These are phyloP conservation scores for Lithobates sylvaticus DNA, from an alignment of 2,797 vertebrate genomes.

Conservation along the genomic window DNA sequence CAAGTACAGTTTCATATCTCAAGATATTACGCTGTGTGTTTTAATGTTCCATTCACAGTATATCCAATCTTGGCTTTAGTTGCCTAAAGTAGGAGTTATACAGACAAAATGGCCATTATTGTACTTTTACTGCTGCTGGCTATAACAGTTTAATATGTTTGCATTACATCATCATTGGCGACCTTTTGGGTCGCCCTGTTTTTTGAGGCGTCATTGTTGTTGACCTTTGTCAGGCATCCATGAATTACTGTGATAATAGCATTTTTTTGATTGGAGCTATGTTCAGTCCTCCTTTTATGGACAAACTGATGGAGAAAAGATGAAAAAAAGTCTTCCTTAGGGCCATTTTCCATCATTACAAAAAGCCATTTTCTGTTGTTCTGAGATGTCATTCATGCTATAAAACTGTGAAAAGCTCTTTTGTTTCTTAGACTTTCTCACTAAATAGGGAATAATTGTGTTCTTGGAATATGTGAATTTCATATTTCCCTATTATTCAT, in stretches of 20 bases:
- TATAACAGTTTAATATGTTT: not conserved
- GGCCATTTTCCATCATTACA: slow-evolving; percentile 27
- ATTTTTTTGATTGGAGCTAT: not conserved
- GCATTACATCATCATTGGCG: slow-evolving; percentile 5
- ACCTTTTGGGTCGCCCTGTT: not conserved
- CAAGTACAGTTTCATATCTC: not conserved
- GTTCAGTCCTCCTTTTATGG: slow-evolving; percentile 2
- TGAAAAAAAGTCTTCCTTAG: slow-evolving; percentile 19
- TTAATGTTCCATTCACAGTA: slow-evolving; percentile 4
- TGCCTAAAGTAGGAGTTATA: not conserved
- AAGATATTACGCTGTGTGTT: slow-evolving; percentile 16
- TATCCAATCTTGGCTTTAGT: slow-evolving; percentile 32
- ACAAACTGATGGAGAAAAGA: not conserved
- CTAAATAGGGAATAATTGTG: slow-evolving; percentile 23
- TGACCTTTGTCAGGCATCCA: slow-evolving; percentile 19
- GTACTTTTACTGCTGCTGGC: not conserved
- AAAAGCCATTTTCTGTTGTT: slow-evolving; percentile 28
- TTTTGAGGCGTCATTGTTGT: not conserved
- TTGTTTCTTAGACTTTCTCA: not conserved
- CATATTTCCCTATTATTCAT: not conserved
- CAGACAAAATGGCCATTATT: slow-evolving; percentile 29
- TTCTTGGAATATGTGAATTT: not conserved
- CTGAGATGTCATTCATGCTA: not conserved
- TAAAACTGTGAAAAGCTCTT: slow-evolving; percentile 30
- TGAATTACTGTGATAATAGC: not conserved